Evolutionary conservation across 2,888 invertebrate genomes (phyloP).

Genomic region (Muscina levida): DNA sequence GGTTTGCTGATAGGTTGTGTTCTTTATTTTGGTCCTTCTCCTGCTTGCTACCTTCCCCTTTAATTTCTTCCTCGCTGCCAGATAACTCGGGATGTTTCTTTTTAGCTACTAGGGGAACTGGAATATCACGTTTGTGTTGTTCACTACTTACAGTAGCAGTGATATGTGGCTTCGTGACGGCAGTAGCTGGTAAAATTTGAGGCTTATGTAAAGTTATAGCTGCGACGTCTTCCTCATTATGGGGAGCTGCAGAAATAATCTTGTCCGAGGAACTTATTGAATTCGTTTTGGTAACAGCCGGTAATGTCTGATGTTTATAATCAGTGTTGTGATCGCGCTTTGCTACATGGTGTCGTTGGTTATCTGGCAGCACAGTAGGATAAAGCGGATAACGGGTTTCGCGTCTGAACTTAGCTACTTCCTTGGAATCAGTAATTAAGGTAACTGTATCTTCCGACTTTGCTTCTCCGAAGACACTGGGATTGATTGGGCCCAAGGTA

Average conservation of each 20-base stretch:
- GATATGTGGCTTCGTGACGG: not conserved
- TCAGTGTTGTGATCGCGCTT: conserved; percentile 31
- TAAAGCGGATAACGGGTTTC: conserved; percentile 54
- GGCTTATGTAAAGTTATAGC: conserved; percentile 2
- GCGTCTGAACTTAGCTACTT: conserved; percentile 65
- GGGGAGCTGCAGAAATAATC: not conserved
- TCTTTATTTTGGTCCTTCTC: conserved; percentile 32
- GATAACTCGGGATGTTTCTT: conserved; percentile 66
- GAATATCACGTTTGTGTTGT: conserved; percentile 72
- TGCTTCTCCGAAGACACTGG: conserved; percentile 72
- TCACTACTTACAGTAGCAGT: not conserved
- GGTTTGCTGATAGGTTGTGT: conserved; percentile 1
- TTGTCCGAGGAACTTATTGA: too few species aligned
- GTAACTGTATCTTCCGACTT: conserved; percentile 72
- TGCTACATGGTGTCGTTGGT: conserved; percentile 21
- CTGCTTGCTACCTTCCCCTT: conserved; percentile 40
- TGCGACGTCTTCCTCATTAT: not conserved
- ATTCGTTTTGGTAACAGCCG: too few species aligned
- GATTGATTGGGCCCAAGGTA: conserved; percentile 72
- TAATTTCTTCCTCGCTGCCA: not conserved
- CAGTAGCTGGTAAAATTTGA: conserved; percentile 6
- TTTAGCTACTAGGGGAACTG: conserved; percentile 74
- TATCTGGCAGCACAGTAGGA: conserved; percentile 43
- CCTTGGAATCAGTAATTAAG: conserved; percentile 67
- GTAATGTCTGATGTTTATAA: too few species aligned